Evolutionary conservation across 2,797 vertebrate species (phyloP).

Genomic region (Heterohyrax brucei): DNA sequence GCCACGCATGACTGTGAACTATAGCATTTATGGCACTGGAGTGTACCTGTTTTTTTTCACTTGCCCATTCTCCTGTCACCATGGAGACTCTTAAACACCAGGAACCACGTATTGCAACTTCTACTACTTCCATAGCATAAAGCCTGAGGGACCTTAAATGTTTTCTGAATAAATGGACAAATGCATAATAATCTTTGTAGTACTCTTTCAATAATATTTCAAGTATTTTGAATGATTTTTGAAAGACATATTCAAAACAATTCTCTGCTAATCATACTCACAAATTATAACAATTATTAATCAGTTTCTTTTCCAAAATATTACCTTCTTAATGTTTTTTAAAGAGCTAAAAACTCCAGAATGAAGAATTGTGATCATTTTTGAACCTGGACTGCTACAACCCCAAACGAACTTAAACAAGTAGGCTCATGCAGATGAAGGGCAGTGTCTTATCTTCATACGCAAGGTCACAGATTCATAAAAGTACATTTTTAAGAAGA

Average conservation of each 20-base stretch:
- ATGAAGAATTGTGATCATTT: background rate
- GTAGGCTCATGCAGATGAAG: background rate
- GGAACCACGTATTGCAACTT: background rate
- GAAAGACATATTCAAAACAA: conserved; percentile 10
- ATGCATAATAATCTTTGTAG: too few relatives aligned
- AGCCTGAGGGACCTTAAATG: background rate
- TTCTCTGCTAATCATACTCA: background rate
- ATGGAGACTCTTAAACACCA: background rate
- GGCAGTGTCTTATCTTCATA: background rate
- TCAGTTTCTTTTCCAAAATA: background rate
- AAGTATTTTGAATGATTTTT: background rate
- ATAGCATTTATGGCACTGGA: background rate
- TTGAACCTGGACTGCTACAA: background rate
- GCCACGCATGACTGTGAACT: background rate
- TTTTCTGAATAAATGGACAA: background rate
- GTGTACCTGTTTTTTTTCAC: background rate
- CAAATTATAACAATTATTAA: conserved; percentile 3
- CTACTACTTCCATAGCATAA: background rate
- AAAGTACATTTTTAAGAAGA: background rate
- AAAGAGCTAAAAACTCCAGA: background rate
- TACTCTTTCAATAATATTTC: too few relatives aligned
- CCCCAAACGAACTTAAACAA: background rate
- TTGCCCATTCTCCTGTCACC: background rate
- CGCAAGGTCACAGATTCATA: background rate
- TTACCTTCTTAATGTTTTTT: background rate